A percentile compares a stretch with the other conserved stretches of the same genome.
These are phyloP conservation scores for Doris montereyensis DNA, from an alignment of 2,888 invertebrate genomes.

Conservation along the genomic window DNA sequence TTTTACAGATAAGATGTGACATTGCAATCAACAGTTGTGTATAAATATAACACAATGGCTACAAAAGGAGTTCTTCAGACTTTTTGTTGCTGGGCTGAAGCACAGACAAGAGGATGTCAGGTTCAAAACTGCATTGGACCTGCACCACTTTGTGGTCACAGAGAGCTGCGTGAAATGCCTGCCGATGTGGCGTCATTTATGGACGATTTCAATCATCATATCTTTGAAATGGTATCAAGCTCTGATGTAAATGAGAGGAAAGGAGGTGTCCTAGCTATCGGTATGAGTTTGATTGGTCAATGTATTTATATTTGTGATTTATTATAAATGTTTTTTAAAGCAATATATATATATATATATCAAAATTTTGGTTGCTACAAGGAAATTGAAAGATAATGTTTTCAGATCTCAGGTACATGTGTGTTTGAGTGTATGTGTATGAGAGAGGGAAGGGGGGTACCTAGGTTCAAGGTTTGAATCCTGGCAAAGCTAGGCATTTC, in stretches of 20 bases:
- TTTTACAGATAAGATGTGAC: neutral
- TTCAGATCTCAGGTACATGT: no score
- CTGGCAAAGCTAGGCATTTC: no score
- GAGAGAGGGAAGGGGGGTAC: no score
- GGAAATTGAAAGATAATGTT: no score
- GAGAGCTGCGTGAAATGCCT: conserved; percentile 75
- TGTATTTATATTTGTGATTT: no score
- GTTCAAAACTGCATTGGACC: conserved; percentile 88
- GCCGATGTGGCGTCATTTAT: conserved; percentile 93
- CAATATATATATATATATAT: no score
- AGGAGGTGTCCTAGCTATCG: conserved; percentile 93
- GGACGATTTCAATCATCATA: conserved; percentile 95
- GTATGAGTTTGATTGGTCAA: conserved; percentile 48
- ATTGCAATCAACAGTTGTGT: neutral
- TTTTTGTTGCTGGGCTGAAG: conserved; percentile 85
- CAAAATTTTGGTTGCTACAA: neutral
- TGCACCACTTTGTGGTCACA: conserved; percentile 90
- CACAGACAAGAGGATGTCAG: conserved; percentile 89
- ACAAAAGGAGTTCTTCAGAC: conserved; percentile 32
- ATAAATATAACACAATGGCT: conserved; percentile 22
- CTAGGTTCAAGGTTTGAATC: no score
- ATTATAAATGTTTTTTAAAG: neutral
- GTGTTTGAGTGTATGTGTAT: no score
- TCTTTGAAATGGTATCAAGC: conserved; percentile 96
- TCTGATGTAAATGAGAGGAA: conserved; percentile 94